These are phyloP conservation scores for Aphrophora alni DNA, from an alignment of 2,888 invertebrate genomes.

Conservation along the genomic window DNA sequence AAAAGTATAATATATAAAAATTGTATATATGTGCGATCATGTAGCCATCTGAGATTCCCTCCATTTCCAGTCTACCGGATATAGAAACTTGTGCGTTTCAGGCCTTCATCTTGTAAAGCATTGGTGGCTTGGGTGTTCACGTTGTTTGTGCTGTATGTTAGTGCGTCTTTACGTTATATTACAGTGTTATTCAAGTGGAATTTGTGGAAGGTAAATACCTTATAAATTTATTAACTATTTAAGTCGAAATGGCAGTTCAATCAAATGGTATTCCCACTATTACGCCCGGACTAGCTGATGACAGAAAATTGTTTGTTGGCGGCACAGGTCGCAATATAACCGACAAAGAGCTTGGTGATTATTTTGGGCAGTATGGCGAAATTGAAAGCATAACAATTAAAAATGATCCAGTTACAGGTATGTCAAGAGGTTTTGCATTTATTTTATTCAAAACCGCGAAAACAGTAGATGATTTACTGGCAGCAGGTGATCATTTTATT, in stretches of 20 bases:
- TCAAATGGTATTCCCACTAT: not conserved
- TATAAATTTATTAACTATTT: not conserved
- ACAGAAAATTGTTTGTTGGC: constrained; percentile 70
- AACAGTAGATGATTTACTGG: constrained; percentile 62
- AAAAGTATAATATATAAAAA: not conserved
- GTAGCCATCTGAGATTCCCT: not conserved
- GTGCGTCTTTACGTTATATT: not conserved
- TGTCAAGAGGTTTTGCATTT: constrained; percentile 71
- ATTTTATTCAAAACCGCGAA: constrained; percentile 66
- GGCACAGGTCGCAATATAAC: constrained; percentile 68
- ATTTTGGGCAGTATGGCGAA: constrained; percentile 68
- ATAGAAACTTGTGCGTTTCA: not conserved
- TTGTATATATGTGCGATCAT: not conserved
- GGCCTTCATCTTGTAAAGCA: not conserved
- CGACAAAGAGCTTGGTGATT: constrained; percentile 66
- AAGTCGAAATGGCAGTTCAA: not conserved
- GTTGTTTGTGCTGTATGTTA: not conserved
- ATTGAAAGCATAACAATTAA: constrained; percentile 69
- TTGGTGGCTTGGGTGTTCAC: constrained; percentile 1
- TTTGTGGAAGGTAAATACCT: not conserved
- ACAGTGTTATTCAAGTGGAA: not conserved
- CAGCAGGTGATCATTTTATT: constrained; percentile 64
- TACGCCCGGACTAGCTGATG: constrained; percentile 58
- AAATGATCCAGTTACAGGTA: constrained; percentile 67
- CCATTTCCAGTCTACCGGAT: not conserved